Percentiles rank a stretch among this genome's conserved stretches.
Conservation (phyloP, 30 jellyfish, hydroid and myxozoan species). For the Catostylus mosaicus region DNA sequence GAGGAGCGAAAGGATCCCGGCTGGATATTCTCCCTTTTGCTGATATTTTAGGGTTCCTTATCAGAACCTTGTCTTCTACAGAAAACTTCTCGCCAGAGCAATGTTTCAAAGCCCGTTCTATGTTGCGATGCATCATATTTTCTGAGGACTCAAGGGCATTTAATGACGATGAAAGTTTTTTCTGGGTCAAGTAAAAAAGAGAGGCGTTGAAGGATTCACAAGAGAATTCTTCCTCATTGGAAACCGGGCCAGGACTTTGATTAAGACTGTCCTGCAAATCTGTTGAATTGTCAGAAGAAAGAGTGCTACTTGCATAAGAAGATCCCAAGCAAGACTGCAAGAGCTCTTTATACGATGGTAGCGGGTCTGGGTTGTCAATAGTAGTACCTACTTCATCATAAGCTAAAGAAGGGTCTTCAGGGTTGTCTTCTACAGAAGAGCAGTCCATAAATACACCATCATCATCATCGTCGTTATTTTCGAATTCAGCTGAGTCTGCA, state of each 20-base stretch:
- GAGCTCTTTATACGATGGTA: neutral
- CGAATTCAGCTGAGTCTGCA: neutral
- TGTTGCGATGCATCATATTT: conserved; percentile 8
- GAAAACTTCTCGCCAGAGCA: conserved; percentile 13
- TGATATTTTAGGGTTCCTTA: neutral
- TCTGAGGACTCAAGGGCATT: neutral
- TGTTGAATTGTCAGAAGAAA: too few species aligned
- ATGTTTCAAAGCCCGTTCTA: conserved; percentile 18
- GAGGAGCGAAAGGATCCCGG: conserved; percentile 21
- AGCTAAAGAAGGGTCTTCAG: conserved; percentile 9
- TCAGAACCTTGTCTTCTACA: conserved; percentile 13
- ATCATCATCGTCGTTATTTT: neutral
- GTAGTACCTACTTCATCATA: too few species aligned
- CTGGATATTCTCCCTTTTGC: neutral
- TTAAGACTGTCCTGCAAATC: neutral
- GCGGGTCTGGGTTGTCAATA: neutral
- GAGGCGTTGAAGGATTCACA: neutral
- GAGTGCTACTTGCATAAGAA: conserved; percentile 10
- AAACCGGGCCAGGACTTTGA: neutral
- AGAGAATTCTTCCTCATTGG: neutral
- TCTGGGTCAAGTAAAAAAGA: too few species aligned
- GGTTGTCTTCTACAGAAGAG: neutral
- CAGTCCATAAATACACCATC: neutral
- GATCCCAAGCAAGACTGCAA: conserved; percentile 11
- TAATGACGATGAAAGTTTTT: too few species aligned